phyloP scores from a whole-genome alignment of 1,140 invertebrate genomes.

The Drosophila baimaii region DNA sequence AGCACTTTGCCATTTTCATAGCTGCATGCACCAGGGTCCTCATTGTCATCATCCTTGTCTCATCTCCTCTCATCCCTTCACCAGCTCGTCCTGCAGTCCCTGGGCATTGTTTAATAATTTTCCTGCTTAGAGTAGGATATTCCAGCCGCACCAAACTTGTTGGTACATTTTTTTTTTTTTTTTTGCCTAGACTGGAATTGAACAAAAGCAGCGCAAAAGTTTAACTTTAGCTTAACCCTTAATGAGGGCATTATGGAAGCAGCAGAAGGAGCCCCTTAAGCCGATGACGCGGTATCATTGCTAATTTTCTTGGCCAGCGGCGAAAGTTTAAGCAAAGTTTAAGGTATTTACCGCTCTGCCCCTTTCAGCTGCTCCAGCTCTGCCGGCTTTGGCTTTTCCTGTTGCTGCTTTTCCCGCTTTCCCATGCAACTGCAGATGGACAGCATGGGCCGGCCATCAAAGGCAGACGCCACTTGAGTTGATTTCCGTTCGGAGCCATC shows the following conservation, averaged over 20 bases:
- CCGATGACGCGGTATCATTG: slow-evolving; percentile 42
- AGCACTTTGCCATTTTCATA: slow-evolving; percentile 68
- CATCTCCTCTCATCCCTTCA: neutral
- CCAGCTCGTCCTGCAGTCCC: slow-evolving; percentile 5
- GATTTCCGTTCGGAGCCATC: slow-evolving; percentile 35
- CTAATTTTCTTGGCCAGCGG: slow-evolving; percentile 45
- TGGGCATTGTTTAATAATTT: slow-evolving; percentile 77
- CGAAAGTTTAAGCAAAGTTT: slow-evolving; percentile 44
- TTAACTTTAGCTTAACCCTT: slow-evolving; percentile 39
- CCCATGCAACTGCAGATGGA: slow-evolving; percentile 13
- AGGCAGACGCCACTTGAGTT: slow-evolving; percentile 45
- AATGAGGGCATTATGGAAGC: slow-evolving; percentile 44
- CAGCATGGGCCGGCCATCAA: slow-evolving; percentile 29
- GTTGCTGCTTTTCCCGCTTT: neutral
- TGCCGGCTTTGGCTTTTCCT: neutral
- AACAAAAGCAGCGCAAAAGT: slow-evolving; percentile 32
- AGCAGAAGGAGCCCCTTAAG: slow-evolving; percentile 8
- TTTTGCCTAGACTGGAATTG: slow-evolving; percentile 14
- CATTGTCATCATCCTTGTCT: slow-evolving; percentile 42
- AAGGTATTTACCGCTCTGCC: slow-evolving; percentile 39
- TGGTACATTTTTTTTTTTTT: slow-evolving; percentile 23
- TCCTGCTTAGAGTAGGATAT: slow-evolving; percentile 56
- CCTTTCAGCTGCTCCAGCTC: slow-evolving; percentile 6
- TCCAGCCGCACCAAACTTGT: slow-evolving; percentile 38
- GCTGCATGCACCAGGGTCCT: slow-evolving; percentile 60